phyloP scores from a whole-genome alignment of 2,888 invertebrate genomes.

The Idaea aversata region DNA sequence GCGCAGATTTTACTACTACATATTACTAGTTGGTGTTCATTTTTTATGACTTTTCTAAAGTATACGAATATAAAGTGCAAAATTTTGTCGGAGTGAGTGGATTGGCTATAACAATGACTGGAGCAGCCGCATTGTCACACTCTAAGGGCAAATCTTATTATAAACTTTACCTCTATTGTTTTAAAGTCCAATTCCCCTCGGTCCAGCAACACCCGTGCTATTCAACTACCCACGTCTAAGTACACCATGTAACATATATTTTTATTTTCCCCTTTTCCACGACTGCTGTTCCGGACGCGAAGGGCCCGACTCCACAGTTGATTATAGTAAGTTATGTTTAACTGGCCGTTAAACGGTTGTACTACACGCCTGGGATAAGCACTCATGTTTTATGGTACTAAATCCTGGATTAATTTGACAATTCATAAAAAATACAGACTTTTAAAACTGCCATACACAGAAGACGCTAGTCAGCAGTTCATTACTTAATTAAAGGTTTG shows the following conservation, averaged over 20 bases:
- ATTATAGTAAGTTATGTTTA: slow-evolving; percentile 70
- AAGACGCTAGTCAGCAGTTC: background rate
- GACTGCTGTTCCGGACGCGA: slow-evolving; percentile 44
- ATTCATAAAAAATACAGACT: background rate
- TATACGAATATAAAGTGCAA: background rate
- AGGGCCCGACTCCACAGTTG: slow-evolving; percentile 77
- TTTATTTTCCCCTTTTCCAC: slow-evolving; percentile 48
- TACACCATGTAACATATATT: slow-evolving; percentile 53
- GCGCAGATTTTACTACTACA: too few species aligned
- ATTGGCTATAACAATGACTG: background rate
- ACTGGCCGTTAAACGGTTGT: background rate
- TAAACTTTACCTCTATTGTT: background rate
- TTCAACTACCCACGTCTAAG: slow-evolving; percentile 20
- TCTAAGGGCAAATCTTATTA: background rate
- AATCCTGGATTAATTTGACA: background rate
- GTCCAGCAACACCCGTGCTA: slow-evolving; percentile 32
- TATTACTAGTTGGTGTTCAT: too few species aligned
- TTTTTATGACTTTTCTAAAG: too few species aligned
- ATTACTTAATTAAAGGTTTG: background rate
- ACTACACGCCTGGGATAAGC: slow-evolving; percentile 25
- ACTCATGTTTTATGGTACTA: slow-evolving; percentile 5
- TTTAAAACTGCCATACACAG: background rate
- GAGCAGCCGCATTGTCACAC: background rate
- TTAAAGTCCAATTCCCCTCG: background rate
- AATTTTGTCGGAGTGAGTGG: background rate